Evolutionary conservation across 1,140 invertebrate species (phyloP).

Genomic region (Lasioglossum baleicum): DNA sequence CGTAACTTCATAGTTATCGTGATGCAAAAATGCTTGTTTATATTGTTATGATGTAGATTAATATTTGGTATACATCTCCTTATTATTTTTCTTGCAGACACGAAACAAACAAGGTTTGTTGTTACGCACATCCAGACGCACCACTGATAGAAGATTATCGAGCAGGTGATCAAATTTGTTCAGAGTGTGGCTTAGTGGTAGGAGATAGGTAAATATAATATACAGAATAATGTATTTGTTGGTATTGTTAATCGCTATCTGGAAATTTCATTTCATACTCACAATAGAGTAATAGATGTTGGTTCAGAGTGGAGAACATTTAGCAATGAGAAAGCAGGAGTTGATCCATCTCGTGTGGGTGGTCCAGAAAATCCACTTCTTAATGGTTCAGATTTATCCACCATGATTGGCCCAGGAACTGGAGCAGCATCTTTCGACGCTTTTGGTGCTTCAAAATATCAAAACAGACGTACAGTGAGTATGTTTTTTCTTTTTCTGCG

Average conservation of each 20-base stretch:
- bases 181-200: conserved; percentile 98
- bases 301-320: conserved; percentile 99
- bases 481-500: neutral
- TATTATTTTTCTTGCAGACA: conserved; percentile 80
- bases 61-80: conserved; percentile 41
- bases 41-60: conserved; percentile 24
- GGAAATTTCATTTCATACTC: neutral
- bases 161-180: conserved; percentile 99
- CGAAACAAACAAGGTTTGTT: conserved; percentile 90
- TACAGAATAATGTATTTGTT: conserved; percentile 4
- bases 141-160: conserved; percentile 98
- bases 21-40: neutral
- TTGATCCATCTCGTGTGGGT: conserved; percentile 99
- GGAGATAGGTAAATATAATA: conserved; percentile 91
- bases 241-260: neutral
- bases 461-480: conserved; percentile 92
- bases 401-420: conserved; percentile 96
- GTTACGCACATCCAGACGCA: conserved; percentile 96
- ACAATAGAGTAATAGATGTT: conserved; percentile 97
- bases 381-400: conserved; percentile 97
- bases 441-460: conserved; percentile 95
- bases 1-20: neutral
- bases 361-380: conserved; percentile 97
- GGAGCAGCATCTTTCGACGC: conserved; percentile 90
- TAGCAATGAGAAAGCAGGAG: conserved; percentile 97